Evolutionary conservation across 2,113 vertebrate species (phyloP).

Genomic region (Merops nubicus): DNA sequence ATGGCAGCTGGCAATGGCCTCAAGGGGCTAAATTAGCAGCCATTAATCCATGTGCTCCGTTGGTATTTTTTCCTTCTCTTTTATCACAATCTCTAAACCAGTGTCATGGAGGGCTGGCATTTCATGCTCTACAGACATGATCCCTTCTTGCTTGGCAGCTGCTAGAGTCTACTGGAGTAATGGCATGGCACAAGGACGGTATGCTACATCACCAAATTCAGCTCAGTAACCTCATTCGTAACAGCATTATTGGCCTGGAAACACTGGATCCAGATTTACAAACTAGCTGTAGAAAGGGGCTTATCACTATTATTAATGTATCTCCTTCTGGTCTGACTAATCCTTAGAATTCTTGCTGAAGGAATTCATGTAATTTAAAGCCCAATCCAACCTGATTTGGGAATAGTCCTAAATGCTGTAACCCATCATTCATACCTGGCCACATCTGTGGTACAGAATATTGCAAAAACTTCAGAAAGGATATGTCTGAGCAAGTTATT

Average conservation of each 20-base stretch:
- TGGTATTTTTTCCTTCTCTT: conserved; percentile 17
- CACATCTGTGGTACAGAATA: conserved; percentile 24
- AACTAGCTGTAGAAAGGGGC: not conserved
- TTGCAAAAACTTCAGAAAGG: conserved; percentile 43
- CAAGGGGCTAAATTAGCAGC: conserved; percentile 37
- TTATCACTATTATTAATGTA: conserved; percentile 32
- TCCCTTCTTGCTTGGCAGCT: not conserved
- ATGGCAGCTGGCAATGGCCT: conserved; percentile 42
- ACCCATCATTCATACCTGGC: not conserved
- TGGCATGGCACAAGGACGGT: not conserved
- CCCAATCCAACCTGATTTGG: conserved; percentile 16
- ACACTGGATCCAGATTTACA: not conserved
- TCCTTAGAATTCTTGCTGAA: conserved; percentile 10
- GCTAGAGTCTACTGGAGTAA: not conserved
- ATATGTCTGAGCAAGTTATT: conserved; percentile 43
- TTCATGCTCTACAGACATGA: not conserved
- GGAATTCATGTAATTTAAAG: not conserved
- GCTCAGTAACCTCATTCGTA: not conserved
- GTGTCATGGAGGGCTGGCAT: not conserved
- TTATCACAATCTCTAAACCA: not conserved
- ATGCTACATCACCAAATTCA: not conserved
- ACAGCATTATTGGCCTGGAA: not conserved
- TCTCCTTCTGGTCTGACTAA: conserved; percentile 18
- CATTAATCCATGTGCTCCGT: conserved; percentile 19
- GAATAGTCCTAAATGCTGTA: conserved; percentile 20